Evolutionary conservation across 1,140 invertebrate species (phyloP).

Genomic region (Caenorhabditis latens): DNA sequence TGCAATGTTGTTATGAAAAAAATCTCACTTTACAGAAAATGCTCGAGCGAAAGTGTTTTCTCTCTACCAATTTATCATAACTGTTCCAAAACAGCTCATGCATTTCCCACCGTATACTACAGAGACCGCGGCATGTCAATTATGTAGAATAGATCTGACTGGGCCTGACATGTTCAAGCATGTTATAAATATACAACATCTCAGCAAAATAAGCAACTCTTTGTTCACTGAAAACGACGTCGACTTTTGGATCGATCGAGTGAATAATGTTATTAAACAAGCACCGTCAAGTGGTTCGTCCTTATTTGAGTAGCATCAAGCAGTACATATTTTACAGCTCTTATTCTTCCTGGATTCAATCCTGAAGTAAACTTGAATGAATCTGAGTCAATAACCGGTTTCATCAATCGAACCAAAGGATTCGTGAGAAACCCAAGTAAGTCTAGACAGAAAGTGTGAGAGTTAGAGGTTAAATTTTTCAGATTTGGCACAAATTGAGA

Average conservation of each 20-base stretch:
- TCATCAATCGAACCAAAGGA: constrained; percentile 7
- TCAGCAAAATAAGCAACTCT: not conserved
- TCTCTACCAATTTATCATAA: constrained; percentile 2
- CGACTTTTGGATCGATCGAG: constrained; percentile 4
- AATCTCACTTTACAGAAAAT: not conserved
- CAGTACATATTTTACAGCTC: not conserved
- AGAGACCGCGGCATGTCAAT: constrained; percentile 1
- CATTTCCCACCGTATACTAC: not conserved
- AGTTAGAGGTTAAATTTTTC: not conserved
- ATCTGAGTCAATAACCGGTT: not conserved
- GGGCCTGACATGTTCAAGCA: not conserved
- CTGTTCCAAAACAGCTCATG: not conserved
- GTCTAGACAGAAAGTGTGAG: not conserved
- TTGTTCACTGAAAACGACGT: constrained; percentile 3
- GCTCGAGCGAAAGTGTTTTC: not conserved
- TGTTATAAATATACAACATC: constrained; percentile 6
- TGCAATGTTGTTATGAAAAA: not conserved
- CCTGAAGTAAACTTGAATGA: not conserved
- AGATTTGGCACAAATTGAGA: not conserved
- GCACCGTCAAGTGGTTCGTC: not conserved
- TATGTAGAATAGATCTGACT: not conserved
- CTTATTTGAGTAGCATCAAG: not conserved
- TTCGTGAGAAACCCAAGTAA: constrained; percentile 7
- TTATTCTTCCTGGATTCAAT: not conserved
- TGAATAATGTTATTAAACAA: not conserved